A percentile compares a stretch with the other conserved stretches of the same genome.
These are phyloP conservation scores for Baryphthengus martii DNA, from an alignment of 2,113 vertebrate genomes.

Conservation along the genomic window DNA sequence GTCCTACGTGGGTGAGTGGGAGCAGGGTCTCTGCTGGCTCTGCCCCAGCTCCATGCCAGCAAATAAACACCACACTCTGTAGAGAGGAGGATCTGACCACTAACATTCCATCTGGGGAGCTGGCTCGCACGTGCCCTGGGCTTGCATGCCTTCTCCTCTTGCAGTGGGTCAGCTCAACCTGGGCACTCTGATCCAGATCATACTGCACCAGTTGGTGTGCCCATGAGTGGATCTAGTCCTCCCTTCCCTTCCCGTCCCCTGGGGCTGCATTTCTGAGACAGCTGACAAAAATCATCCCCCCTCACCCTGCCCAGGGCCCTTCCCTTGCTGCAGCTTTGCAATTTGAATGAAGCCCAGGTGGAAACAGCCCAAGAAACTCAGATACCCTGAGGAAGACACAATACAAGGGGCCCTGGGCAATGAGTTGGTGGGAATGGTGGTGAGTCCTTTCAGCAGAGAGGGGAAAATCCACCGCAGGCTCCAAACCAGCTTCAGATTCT, in stretches of 20 bases:
- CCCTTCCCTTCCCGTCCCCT: neutral
- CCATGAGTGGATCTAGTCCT: neutral
- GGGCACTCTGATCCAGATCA: neutral
- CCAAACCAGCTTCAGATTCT: neutral
- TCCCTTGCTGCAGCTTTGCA: neutral
- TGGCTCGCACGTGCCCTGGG: neutral
- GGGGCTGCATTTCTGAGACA: neutral
- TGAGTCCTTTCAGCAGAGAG: neutral
- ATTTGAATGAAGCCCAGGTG: neutral
- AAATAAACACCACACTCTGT: neutral
- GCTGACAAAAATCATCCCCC: too few species aligned
- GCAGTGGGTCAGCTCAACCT: neutral
- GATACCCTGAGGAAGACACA: neutral
- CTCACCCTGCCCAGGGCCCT: neutral
- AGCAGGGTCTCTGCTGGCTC: rapidly evolving
- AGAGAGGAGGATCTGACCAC: neutral
- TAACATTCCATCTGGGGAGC: neutral
- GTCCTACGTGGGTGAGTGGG: neutral
- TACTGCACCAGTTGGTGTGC: rapidly evolving
- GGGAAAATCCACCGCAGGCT: neutral
- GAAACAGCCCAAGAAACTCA: neutral
- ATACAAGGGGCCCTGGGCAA: neutral
- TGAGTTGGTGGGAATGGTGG: neutral
- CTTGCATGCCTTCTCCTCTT: neutral
- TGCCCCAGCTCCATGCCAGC: neutral